Evolutionary conservation across 1,140 invertebrate species (phyloP).

Genomic region (Orussus abietinus): DNA sequence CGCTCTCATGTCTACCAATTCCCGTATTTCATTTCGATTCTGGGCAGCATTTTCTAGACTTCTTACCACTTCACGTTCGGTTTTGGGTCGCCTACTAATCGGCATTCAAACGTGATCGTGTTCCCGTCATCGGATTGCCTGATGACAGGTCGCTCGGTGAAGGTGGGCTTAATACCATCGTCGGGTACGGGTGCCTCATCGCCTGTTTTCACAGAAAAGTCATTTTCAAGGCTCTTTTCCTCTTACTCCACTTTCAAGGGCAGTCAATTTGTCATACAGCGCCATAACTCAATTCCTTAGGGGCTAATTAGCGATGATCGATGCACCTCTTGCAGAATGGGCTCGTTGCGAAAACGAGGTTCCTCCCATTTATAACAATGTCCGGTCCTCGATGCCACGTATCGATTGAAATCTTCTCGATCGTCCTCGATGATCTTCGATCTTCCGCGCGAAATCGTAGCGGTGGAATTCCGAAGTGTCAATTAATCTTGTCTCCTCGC

Average conservation of each 20-base stretch:
- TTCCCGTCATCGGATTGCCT: conserved; percentile 90
- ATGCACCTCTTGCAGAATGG: conserved; percentile 9
- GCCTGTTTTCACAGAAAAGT: conserved; percentile 62
- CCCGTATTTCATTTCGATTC: neutral
- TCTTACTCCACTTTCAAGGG: conserved; percentile 18
- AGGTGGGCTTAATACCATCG: conserved; percentile 89
- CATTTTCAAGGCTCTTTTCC: conserved; percentile 10
- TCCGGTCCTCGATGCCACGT: too few relatives aligned
- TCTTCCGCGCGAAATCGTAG: too few relatives aligned
- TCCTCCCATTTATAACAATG: too few relatives aligned
- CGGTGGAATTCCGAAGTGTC: too few relatives aligned
- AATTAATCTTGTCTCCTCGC: too few relatives aligned
- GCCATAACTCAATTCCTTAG: conserved; percentile 36
- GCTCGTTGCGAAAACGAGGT: too few relatives aligned
- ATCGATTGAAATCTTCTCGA: too few relatives aligned
- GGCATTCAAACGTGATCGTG: conserved; percentile 92
- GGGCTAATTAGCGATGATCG: neutral
- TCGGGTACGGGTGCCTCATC: conserved; percentile 86
- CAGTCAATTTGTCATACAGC: too few relatives aligned
- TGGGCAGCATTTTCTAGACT: conserved; percentile 12
- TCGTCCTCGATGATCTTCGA: too few relatives aligned
- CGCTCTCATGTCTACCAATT: neutral
- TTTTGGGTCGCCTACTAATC: conserved; percentile 91
- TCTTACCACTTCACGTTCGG: conserved; percentile 89
- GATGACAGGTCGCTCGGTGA: conserved; percentile 93